Conservation (phyloP, 2,113 vertebrate genomes). For the Azemiops feae region DNA sequence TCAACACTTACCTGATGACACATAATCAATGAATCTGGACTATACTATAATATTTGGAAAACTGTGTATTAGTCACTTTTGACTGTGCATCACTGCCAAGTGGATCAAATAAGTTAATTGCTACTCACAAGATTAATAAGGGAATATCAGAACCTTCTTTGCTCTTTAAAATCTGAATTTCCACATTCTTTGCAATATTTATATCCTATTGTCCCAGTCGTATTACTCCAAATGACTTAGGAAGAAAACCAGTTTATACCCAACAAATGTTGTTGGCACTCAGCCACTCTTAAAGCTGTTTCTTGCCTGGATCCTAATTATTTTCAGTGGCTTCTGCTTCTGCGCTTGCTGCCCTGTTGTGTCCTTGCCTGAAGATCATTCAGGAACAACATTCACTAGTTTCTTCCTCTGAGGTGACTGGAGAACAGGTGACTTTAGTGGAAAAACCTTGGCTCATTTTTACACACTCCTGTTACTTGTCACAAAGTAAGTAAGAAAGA, state of each 20-base stretch:
- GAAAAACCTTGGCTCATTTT: neutral
- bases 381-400: neutral
- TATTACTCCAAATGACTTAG: neutral
- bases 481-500: neutral
- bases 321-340: neutral
- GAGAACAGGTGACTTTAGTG: neutral
- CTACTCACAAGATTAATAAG: neutral
- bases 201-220: neutral
- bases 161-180: neutral
- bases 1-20: neutral
- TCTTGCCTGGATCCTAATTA: neutral
- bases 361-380: neutral
- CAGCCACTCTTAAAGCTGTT: neutral
- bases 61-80: neutral
- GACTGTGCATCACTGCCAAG: neutral
- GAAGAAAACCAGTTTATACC: neutral
- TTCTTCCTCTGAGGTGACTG: neutral
- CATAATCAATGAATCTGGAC: neutral
- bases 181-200: neutral
- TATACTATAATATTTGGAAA: neutral
- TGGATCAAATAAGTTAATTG: neutral
- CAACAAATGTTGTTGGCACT: neutral
- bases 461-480: neutral
- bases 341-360: neutral
- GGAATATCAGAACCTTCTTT: neutral